Evolutionary conservation across 2,113 vertebrate genomes (phyloP).

Genomic region (Phylloscopus trochilus): DNA sequence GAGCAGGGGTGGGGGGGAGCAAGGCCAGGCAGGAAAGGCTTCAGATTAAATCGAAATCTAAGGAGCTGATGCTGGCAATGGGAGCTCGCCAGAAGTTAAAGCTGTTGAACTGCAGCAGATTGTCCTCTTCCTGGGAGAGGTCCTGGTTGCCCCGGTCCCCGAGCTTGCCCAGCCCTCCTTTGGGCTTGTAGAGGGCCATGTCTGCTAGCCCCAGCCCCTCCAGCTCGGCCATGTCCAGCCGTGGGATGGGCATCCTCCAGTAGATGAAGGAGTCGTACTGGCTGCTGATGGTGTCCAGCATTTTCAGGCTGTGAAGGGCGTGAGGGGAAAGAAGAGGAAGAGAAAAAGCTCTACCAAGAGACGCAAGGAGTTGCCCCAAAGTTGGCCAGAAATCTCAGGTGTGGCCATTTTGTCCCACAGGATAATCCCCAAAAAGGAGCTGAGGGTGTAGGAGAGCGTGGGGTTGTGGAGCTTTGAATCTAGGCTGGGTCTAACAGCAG

Average conservation of each 20-base stretch:
- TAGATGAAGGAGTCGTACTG: conserved; percentile 94
- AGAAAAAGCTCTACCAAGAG: neutral
- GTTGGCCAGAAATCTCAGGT: rapidly evolving
- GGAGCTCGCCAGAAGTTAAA: conserved; percentile 96
- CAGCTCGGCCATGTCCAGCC: conserved; percentile 84
- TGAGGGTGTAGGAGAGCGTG: rapidly evolving
- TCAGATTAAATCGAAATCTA: conserved; percentile 85
- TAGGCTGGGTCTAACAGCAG: neutral
- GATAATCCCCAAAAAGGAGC: rapidly evolving
- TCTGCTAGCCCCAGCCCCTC: conserved; percentile 79
- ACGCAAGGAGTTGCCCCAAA: neutral
- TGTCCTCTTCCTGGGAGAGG: conserved; percentile 44
- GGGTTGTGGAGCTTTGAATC: neutral
- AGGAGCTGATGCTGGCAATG: conserved; percentile 78
- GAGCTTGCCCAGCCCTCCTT: conserved; percentile 40
- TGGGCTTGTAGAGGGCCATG: conserved; percentile 57
- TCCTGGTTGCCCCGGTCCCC: neutral
- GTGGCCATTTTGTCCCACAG: rapidly evolving
- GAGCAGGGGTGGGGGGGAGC: neutral
- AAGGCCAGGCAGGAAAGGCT: neutral
- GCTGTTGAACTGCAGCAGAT: conserved; percentile 82
- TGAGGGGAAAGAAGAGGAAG: neutral
- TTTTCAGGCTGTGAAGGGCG: conserved; percentile 4
- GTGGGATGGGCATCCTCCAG: conserved; percentile 93
- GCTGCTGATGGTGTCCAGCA: conserved; percentile 87